Conservation (phyloP, 2,888 invertebrate species). For the Cynaeus angustus region DNA sequence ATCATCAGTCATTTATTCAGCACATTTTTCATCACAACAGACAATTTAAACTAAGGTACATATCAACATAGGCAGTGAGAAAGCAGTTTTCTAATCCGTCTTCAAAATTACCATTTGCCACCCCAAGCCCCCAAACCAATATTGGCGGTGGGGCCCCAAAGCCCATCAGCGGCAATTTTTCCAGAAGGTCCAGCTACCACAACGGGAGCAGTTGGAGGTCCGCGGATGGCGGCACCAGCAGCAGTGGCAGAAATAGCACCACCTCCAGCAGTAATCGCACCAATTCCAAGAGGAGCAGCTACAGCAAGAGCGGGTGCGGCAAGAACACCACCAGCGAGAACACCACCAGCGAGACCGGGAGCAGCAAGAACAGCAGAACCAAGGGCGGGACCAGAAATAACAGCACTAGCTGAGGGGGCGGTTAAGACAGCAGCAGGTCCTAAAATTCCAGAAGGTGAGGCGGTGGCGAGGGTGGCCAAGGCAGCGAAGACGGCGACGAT, state of each 20-base stretch:
- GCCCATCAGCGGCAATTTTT: slow-evolving; percentile 61
- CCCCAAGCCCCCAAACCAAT: slow-evolving; percentile 35
- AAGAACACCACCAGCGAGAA: slow-evolving; percentile 1
- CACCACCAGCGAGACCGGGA: not conserved
- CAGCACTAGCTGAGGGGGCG: slow-evolving; percentile 43
- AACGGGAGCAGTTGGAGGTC: slow-evolving; percentile 63
- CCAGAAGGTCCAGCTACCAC: slow-evolving; percentile 62
- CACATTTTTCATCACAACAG: slow-evolving; percentile 31
- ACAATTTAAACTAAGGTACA: slow-evolving; percentile 15
- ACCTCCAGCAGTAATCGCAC: slow-evolving; percentile 55
- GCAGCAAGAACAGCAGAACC: slow-evolving; percentile 46
- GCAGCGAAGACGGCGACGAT: slow-evolving; percentile 29
- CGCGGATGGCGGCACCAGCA: slow-evolving; percentile 62
- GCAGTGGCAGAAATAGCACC: slow-evolving; percentile 58
- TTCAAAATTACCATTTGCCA: slow-evolving; percentile 28
- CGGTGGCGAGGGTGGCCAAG: slow-evolving; percentile 24
- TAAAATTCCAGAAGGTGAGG: slow-evolving; percentile 25
- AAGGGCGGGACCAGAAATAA: slow-evolving; percentile 16
- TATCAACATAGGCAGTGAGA: slow-evolving; percentile 20
- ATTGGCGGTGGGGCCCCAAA: slow-evolving; percentile 58
- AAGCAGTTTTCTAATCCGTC: slow-evolving; percentile 8
- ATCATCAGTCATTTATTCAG: slow-evolving; percentile 39
- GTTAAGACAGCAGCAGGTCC: slow-evolving; percentile 44
- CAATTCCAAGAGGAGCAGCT: slow-evolving; percentile 47
- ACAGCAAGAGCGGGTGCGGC: slow-evolving; percentile 27